Evolutionary conservation across 2,797 vertebrate genomes (phyloP).

Genomic region (Buphagus erythrorhynchus): DNA sequence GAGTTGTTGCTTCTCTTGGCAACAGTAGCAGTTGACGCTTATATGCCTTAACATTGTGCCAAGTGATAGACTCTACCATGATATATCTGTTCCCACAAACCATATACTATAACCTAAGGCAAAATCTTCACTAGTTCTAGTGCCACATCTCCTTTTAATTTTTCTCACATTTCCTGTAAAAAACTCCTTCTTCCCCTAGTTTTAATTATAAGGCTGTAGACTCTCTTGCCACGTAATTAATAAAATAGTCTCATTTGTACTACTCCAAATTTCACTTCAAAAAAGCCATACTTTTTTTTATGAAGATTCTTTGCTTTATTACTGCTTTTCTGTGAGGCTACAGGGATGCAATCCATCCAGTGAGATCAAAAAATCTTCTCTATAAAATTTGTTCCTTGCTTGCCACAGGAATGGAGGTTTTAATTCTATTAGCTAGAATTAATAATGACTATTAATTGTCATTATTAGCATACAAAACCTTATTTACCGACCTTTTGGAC

Average conservation of each 20-base stretch:
- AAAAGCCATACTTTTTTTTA: not conserved
- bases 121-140: not conserved
- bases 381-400: not conserved
- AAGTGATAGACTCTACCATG: not conserved
- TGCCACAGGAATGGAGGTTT: not conserved
- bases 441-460: not conserved
- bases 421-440: not conserved
- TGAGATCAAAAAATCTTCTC: not conserved
- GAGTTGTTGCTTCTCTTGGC: not conserved
- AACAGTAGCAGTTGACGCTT: accelerated
- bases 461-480: not conserved
- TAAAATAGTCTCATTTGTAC: not conserved
- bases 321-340: not conserved
- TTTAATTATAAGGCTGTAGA: not conserved
- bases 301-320: not conserved
- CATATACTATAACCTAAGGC: not conserved
- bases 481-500: not conserved
- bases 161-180: not conserved
- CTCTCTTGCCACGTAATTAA: not conserved
- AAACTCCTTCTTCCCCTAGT: not conserved
- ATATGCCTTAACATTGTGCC: not conserved
- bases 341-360: not conserved
- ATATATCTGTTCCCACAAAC: not conserved
- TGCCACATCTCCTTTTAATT: not conserved
- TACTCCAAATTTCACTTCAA: not conserved